Percentiles rank a stretch among this genome's conserved stretches.
Conservation (phyloP, 1,140 invertebrate species). For the Apocrypta bakeri region DNA sequence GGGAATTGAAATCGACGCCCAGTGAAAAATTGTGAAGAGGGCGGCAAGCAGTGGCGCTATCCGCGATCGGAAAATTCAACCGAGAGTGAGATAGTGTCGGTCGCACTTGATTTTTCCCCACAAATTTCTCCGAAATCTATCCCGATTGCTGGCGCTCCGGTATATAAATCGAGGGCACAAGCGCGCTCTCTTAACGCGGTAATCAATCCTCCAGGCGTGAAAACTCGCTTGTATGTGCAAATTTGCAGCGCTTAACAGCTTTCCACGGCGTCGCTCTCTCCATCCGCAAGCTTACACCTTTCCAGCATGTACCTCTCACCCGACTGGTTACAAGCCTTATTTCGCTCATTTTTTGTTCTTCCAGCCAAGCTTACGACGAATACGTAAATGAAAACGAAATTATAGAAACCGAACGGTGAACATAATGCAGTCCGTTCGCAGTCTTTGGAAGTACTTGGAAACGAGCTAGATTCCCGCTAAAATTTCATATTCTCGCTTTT, state of each 20-base stretch:
- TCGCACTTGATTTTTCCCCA: slow-evolving; percentile 35
- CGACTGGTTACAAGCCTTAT: background rate
- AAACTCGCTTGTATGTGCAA: slow-evolving; percentile 37
- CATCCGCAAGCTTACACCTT: background rate
- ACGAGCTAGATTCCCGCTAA: no score
- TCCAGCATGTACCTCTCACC: background rate
- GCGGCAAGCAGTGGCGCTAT: background rate
- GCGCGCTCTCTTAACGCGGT: slow-evolving; percentile 29
- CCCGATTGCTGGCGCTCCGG: slow-evolving; percentile 20
- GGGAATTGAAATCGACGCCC: slow-evolving; percentile 37
- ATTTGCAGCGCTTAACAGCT: slow-evolving; percentile 27
- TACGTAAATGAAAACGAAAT: no score
- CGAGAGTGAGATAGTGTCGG: background rate
- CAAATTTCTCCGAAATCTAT: slow-evolving; percentile 37
- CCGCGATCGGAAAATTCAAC: background rate
- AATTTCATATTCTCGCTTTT: no score
- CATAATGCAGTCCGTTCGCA: no score
- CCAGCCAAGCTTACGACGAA: no score
- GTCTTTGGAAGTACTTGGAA: no score
- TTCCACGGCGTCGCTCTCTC: background rate
- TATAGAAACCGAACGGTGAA: no score
- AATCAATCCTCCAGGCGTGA: slow-evolving; percentile 46
- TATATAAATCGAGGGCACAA: slow-evolving; percentile 17
- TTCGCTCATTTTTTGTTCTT: no score
- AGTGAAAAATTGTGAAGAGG: background rate